phyloP scores from a whole-genome alignment of 2,113 vertebrate genomes.

The Coptodon bakossiorum region DNA sequence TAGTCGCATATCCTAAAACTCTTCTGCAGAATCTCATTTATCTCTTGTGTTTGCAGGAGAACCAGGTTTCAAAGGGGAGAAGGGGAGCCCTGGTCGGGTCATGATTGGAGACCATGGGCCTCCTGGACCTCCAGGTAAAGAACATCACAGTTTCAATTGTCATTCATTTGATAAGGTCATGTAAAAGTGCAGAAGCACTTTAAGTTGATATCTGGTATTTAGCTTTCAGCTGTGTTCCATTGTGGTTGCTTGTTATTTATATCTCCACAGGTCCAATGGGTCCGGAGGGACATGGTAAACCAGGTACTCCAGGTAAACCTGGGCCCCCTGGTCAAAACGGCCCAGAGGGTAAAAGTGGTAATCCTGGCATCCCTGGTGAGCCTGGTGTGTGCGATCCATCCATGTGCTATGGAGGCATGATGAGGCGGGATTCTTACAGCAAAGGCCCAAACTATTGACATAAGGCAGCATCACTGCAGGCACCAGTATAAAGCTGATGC shows the following conservation, averaged over 20 bases:
- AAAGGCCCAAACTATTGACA: slow-evolving; percentile 94
- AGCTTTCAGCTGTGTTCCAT: neutral
- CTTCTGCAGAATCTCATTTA: neutral
- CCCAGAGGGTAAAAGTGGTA: slow-evolving; percentile 80
- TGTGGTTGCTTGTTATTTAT: neutral
- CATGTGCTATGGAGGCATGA: slow-evolving; percentile 84
- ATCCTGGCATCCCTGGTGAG: slow-evolving; percentile 79
- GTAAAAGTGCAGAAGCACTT: neutral
- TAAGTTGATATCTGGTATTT: neutral
- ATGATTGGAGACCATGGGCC: slow-evolving; percentile 80
- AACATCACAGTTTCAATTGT: neutral
- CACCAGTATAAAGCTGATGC: slow-evolving; percentile 68
- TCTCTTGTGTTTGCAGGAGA: slow-evolving; percentile 72
- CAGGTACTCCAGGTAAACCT: slow-evolving; percentile 80
- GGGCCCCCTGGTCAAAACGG: slow-evolving; percentile 83
- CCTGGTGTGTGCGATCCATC: slow-evolving; percentile 91
- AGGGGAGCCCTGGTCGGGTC: slow-evolving; percentile 80
- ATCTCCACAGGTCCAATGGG: slow-evolving; percentile 80
- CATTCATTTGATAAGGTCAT: neutral
- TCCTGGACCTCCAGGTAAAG: slow-evolving; percentile 84
- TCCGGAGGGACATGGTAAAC: slow-evolving; percentile 80
- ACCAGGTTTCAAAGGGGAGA: slow-evolving; percentile 81
- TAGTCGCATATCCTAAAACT: neutral
- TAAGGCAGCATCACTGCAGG: slow-evolving; percentile 2
- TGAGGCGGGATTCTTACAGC: slow-evolving; percentile 85